Conservation (phyloP, 2,797 vertebrate species). For the Schizopygopsis pylzovi region DNA sequence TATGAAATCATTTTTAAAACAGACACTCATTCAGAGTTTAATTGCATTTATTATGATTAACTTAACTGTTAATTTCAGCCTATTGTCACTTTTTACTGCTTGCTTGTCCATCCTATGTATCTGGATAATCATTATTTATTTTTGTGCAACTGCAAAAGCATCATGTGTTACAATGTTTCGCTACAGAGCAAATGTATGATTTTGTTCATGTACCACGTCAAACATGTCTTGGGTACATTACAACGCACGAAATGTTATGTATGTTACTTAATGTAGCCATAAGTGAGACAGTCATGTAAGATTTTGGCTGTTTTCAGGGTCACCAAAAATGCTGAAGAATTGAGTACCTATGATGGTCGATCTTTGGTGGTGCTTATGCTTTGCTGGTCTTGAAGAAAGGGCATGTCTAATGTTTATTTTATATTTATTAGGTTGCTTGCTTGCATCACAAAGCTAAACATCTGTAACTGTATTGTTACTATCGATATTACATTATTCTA, state of each 20-base stretch:
- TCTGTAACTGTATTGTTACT: slow-evolving; percentile 61
- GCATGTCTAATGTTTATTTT: slow-evolving; percentile 53
- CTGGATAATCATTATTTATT: slow-evolving; percentile 61
- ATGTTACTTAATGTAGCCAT: slow-evolving; percentile 49
- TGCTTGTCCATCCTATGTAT: slow-evolving; percentile 36
- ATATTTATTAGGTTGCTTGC: slow-evolving; percentile 25
- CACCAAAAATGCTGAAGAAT: slow-evolving; percentile 42
- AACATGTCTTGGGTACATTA: slow-evolving; percentile 40
- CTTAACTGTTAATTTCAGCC: slow-evolving; percentile 17
- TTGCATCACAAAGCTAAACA: slow-evolving; percentile 39
- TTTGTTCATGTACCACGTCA: slow-evolving; percentile 38
- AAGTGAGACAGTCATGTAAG: slow-evolving; percentile 42
- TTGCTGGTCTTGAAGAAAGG: slow-evolving; percentile 59
- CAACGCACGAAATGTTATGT: slow-evolving; percentile 32
- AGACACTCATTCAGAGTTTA: neutral
- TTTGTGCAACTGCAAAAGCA: slow-evolving; percentile 30
- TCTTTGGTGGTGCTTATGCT: slow-evolving; percentile 36
- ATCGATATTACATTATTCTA: slow-evolving; percentile 53
- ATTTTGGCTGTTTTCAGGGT: slow-evolving; percentile 55
- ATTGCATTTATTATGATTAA: slow-evolving; percentile 26
- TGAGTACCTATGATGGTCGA: slow-evolving; percentile 8
- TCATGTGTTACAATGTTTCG: slow-evolving; percentile 36
- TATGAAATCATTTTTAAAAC: slow-evolving; percentile 30
- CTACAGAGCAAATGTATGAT: slow-evolving; percentile 40
- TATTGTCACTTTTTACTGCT: slow-evolving; percentile 22